phyloP scores from a whole-genome alignment of 2,797 vertebrate species.

The Cheracebus regulus region DNA sequence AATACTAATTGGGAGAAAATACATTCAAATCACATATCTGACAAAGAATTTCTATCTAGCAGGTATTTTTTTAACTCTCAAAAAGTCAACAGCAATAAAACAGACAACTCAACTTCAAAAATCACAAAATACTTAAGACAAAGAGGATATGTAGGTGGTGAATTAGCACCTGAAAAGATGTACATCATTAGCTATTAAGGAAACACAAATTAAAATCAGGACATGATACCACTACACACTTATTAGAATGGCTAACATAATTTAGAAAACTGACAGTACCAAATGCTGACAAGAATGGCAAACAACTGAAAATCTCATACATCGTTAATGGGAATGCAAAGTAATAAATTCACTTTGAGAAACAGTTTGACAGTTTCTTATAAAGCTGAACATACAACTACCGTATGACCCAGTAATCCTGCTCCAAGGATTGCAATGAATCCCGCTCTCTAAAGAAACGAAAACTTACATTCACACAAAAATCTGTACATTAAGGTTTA shows the following conservation, averaged over 20 bases:
- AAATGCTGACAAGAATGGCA: background rate
- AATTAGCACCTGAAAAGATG: background rate
- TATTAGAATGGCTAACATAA: background rate
- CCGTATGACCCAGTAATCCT: background rate
- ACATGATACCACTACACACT: background rate
- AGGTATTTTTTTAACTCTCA: background rate
- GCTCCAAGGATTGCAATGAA: background rate
- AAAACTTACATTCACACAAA: background rate
- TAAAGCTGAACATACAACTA: background rate
- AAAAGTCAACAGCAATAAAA: constrained; percentile 21
- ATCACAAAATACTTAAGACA: background rate
- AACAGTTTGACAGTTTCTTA: background rate
- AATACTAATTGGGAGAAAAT: background rate
- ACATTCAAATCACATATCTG: background rate
- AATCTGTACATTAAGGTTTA: background rate
- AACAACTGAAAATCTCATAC: background rate
- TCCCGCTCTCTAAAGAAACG: constrained; percentile 3
- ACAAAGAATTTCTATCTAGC: background rate
- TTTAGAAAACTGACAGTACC: background rate
- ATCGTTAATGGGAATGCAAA: background rate
- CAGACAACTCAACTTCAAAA: background rate
- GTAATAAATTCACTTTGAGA: background rate
- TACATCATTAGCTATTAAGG: background rate
- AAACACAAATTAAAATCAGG: background rate
- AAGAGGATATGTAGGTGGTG: background rate